These are phyloP conservation scores for Acyrthosiphon pisum DNA, from an alignment of 1,140 invertebrate species.

Conservation along the genomic window DNA sequence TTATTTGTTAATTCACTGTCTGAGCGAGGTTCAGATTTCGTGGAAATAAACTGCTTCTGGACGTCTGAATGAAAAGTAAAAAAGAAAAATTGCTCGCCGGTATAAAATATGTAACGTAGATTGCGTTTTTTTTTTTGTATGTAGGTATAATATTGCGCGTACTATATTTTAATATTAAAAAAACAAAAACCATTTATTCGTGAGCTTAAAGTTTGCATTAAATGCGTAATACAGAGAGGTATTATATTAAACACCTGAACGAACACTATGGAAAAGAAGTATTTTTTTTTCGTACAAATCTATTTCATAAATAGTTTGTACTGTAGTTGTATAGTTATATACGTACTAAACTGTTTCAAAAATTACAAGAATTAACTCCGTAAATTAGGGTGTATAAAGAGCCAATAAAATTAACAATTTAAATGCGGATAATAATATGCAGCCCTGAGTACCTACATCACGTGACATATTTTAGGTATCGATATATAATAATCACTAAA, in stretches of 20 bases:
- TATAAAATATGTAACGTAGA: neutral
- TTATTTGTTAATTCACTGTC: neutral
- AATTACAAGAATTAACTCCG: neutral
- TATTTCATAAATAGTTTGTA: neutral
- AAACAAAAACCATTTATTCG: neutral
- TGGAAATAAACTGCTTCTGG: neutral
- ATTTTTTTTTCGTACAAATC: neutral
- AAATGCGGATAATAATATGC: neutral
- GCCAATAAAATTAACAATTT: neutral
- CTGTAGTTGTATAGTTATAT: neutral
- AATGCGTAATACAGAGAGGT: neutral
- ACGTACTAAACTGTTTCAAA: no score
- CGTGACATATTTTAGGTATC: no score
- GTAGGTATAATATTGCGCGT: neutral
- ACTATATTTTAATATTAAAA: neutral
- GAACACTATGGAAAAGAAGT: neutral
- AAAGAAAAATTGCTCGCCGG: neutral
- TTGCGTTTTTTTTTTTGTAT: neutral
- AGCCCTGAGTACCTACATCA: neutral
- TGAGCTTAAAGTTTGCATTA: neutral
- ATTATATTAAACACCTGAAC: neutral
- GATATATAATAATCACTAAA: no score
- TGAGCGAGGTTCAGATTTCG: neutral
- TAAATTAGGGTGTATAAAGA: neutral
- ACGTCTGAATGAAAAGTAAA: neutral